Base-by-base conservation (phyloP, 2,888 invertebrate species). In the Aleiodes leptofemur region DNA sequence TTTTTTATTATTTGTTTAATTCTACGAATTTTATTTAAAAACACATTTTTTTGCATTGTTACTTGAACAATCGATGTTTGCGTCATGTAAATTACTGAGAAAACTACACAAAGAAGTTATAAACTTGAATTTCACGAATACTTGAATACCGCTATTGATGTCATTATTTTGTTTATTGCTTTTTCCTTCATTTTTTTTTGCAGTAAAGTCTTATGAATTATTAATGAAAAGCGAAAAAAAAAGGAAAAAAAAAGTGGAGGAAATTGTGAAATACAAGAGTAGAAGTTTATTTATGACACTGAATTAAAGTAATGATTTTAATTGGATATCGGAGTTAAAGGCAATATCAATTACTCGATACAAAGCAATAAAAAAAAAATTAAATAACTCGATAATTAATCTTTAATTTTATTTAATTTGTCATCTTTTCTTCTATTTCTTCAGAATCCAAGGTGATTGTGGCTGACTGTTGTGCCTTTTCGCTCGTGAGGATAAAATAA, bases 381-480 rank as follows among this genome's bases (percentile, higher is more conserved):
- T n/a, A 23, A 23, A 23, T 1, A 23, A 23, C 23, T 23, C 29
- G 9, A 14, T 3, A 64, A 43, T 64, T 8, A 43, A 11, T 3
- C 9, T 16, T 5, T 3, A 23, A 43, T 14, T 50, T 23, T 34
- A 55, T 38, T 57, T 69, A 9, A 48, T 59, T 73, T 53, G 29
- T 59, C 23, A 59, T 43, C 1, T 23, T 23, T 23, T 23, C 2
- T 66, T 50, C n/a, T 16, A 66, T 77, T 72, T 48, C 81, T 82
- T 4, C 82, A 86, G 85, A 84, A 82, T 79, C 83, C 81, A 76
- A 87, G 88, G 86, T 87, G 87, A 85, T 87, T 81, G 79, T 80
- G 72, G 78, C 79, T 82, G 9, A 34, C 69, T 72, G 76, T 77
- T 74, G 79, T 79, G 79, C 77, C 66, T 73, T 80, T 72, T 75